A percentile compares a stretch with the other conserved stretches of the same genome.
Conservation (phyloP, 2,797 vertebrate genomes). For the Spinus olivaceus region DNA sequence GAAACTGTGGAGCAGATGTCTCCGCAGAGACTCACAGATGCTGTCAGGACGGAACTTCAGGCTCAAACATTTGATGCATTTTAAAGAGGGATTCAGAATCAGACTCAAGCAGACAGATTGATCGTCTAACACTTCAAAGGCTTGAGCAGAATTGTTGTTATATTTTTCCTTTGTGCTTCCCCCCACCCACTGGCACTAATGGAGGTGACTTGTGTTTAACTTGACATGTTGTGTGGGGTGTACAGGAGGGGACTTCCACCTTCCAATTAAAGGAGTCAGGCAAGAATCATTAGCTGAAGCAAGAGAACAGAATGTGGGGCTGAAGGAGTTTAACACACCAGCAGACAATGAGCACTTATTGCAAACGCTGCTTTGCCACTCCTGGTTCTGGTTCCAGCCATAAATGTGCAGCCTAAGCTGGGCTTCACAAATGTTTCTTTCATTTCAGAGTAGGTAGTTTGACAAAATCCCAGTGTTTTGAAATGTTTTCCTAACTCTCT, state of each 20-base stretch:
- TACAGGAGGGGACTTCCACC: slow-evolving; percentile 24
- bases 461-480: neutral
- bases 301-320: neutral
- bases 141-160: slow-evolving; percentile 59
- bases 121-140: slow-evolving; percentile 79
- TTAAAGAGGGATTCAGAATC: slow-evolving; percentile 78
- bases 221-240: slow-evolving; percentile 22
- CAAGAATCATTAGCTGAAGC: slow-evolving; percentile 26
- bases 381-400: neutral
- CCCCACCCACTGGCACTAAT: slow-evolving; percentile 40
- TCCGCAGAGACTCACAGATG: slow-evolving; percentile 80
- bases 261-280: slow-evolving; percentile 31
- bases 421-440: neutral
- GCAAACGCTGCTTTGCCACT: neutral
- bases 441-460: neutral
- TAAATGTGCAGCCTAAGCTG: neutral
- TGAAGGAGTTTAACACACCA: neutral
- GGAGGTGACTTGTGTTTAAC: slow-evolving; percentile 57
- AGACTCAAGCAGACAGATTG: slow-evolving; percentile 78
- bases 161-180: slow-evolving; percentile 62
- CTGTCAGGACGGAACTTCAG: slow-evolving; percentile 78
- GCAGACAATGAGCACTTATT: neutral
- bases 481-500: neutral
- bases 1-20: slow-evolving; percentile 74
- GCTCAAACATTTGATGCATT: slow-evolving; percentile 82